Base-by-base conservation (phyloP, 2,797 vertebrate species). In the Sus cebifrons region DNA sequence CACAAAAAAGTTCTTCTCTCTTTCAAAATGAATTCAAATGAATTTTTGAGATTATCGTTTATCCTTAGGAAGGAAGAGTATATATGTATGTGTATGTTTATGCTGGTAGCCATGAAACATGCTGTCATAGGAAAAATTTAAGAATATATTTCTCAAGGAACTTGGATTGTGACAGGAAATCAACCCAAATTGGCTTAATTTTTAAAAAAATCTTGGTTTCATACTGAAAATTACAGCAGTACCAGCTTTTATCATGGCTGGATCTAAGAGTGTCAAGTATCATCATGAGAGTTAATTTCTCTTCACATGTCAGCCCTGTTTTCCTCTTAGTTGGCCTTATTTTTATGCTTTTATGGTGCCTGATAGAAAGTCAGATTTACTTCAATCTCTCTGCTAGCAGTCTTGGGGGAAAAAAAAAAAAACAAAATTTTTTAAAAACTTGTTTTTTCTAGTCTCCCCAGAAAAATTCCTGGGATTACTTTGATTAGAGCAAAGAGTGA, bases 211-310 rank as follows among this genome's bases (percentile, higher is more conserved):
- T 3, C 6, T 86, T 89, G 44, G 15, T 74, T 95, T 5, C 29
- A 49, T 56, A 36, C 29, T 86, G 52, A 89, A 84, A 93, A 84
- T 90, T 71, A 36, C 21, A 81, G 16, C 20, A 64, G 20, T 67
- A 56, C n/a, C 82, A 97, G 54, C 79, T 92, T 91, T 87, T 64
- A 78, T 75, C 74, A 49, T 81, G 36, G 56, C 36, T 52, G n/a
- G 32, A 58, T 71, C 18, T 36, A 32, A 32, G 75, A 40, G 23
- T 86, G 17, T 96, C 82, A 82, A 70, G 94, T 44, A 17, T 32
- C 23, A 65, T 29, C 75, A 40, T 74, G 8, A 81, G 12, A 58
- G 11, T 14, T 52, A 49, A n/a, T 52, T 20, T 92, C 49, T 79
- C 29, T 32, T 78, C 62, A 60, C 5, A 58, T 36, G 27, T 94